Evolutionary conservation across 2,797 vertebrate genomes (phyloP).

Genomic region (Lemur catta): DNA sequence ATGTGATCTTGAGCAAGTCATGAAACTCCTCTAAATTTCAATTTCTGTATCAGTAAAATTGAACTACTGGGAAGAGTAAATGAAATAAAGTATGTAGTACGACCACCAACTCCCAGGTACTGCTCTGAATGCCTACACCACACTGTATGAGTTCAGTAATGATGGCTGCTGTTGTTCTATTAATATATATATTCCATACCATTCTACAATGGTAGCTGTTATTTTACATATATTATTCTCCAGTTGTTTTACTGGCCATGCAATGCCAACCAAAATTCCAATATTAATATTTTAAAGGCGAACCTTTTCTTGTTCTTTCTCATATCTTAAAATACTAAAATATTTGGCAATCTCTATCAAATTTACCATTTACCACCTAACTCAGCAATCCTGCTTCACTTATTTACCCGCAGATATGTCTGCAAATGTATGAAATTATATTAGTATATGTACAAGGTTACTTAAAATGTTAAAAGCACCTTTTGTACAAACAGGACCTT

Average conservation of each 20-base stretch:
- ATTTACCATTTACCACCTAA: neutral
- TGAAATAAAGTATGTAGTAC: neutral
- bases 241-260: neutral
- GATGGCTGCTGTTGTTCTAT: neutral
- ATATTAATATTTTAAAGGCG: neutral
- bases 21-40: neutral
- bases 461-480: constrained; percentile 25
- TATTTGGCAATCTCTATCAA: neutral
- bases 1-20: neutral
- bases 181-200: neutral
- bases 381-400: neutral
- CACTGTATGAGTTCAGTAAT: neutral
- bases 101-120: neutral
- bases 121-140: neutral
- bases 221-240: neutral
- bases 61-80: neutral
- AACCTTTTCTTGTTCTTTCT: neutral
- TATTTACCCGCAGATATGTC: neutral
- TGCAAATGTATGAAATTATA: neutral
- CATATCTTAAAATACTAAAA: neutral
- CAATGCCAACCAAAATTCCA: neutral
- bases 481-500: neutral
- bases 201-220: neutral
- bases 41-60: neutral
- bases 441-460: neutral